Conservation (phyloP, 2,797 vertebrate genomes). For the Tinamus major region DNA sequence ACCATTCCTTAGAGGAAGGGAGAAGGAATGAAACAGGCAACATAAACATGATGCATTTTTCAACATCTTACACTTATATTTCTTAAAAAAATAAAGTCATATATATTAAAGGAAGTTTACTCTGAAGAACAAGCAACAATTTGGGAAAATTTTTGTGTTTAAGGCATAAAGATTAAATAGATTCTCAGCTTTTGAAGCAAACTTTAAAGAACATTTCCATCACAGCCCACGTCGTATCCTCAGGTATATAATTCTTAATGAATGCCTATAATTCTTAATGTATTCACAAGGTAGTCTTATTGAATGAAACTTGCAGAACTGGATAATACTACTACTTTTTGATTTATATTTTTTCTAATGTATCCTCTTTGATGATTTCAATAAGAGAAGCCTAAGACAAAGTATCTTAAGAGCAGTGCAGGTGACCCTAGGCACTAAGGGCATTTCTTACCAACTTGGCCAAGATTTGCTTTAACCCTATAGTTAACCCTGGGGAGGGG, state of each 20-base stretch:
- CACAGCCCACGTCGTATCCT: background rate
- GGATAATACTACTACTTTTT: background rate
- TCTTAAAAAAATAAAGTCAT: background rate
- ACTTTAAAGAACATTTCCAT: rapidly evolving
- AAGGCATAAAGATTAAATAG: background rate
- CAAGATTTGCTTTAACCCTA: background rate
- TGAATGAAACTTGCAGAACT: background rate
- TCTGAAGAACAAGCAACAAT: rapidly evolving
- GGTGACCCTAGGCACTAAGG: background rate
- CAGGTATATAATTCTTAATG: background rate
- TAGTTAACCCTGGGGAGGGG: background rate
- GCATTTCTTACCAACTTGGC: background rate
- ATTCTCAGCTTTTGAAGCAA: background rate
- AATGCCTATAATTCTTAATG: background rate
- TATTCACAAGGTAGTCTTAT: background rate
- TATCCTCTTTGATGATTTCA: background rate
- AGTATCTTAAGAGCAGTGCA: background rate
- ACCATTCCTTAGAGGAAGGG: background rate
- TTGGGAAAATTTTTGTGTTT: background rate
- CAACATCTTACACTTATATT: background rate
- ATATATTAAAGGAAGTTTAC: background rate
- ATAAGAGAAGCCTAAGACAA: background rate
- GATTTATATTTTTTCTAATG: background rate
- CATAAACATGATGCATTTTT: background rate
- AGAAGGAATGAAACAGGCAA: background rate